These are phyloP conservation scores for Bembecia ichneumoniformis DNA, from an alignment of 2,888 invertebrate genomes.

Conservation along the genomic window DNA sequence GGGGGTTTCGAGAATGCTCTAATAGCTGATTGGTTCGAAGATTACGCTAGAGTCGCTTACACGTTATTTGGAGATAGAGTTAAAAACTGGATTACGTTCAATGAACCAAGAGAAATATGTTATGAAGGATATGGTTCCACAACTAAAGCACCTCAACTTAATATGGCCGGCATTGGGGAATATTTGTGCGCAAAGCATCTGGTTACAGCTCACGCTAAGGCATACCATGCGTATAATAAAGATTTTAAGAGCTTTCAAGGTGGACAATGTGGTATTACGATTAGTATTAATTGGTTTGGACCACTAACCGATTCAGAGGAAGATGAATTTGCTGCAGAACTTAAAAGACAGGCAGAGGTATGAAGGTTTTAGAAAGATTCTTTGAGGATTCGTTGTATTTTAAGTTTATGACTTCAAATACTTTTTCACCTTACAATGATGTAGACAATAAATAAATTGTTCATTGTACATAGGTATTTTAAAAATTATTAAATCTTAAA, in stretches of 20 bases:
- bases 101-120: conserved; percentile 74
- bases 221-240: conserved; percentile 72
- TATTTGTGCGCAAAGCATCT: conserved; percentile 77
- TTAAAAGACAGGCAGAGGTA: conserved; percentile 14
- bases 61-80: conserved; percentile 74
- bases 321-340: conserved; percentile 33
- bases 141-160: conserved; percentile 36
- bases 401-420: not conserved
- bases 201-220: conserved; percentile 77
- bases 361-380: not conserved
- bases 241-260: conserved; percentile 62
- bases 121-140: conserved; percentile 46
- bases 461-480: no score
- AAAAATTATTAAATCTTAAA: no score
- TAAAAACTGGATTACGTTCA: conserved; percentile 79
- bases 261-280: conserved; percentile 51
- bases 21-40: conserved; percentile 73
- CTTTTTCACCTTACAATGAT: not conserved
- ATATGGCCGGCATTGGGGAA: conserved; percentile 51
- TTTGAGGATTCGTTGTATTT: no score
- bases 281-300: conserved; percentile 42
- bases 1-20: conserved; percentile 77
- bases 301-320: conserved; percentile 29
- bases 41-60: conserved; percentile 72
- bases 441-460: not conserved